phyloP scores from a whole-genome alignment of 2,113 vertebrate genomes.

The Vanacampus margaritifer region DNA sequence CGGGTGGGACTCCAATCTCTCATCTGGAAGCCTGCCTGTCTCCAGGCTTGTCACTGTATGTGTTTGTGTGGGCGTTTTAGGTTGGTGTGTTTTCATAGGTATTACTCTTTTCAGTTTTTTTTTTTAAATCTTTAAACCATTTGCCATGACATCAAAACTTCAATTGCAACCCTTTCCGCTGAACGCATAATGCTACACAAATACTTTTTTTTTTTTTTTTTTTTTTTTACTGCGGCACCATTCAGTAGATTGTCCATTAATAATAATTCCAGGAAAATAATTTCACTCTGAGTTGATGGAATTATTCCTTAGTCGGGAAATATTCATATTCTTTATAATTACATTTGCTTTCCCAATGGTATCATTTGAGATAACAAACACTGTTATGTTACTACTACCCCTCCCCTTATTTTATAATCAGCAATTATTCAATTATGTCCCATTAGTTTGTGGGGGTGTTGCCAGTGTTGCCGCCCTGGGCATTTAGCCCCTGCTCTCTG shows the following conservation, averaged over 20 bases:
- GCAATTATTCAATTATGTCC: conserved; percentile 79
- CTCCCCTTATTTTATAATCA: conserved; percentile 68
- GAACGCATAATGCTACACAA: conserved; percentile 22
- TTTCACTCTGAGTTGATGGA: conserved; percentile 8
- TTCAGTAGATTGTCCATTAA: conserved; percentile 20
- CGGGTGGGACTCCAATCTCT: conserved; percentile 74
- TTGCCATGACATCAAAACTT: conserved; percentile 3
- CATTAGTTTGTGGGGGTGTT: conserved; percentile 66
- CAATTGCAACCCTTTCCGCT: not conserved
- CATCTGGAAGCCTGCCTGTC: conserved; percentile 66
- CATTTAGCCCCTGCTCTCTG: conserved; percentile 70
- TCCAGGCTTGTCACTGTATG: conserved; percentile 44
- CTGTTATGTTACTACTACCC: conserved; percentile 51
- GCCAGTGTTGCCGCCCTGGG: conserved; percentile 61
- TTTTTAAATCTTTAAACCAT: conserved; percentile 6
- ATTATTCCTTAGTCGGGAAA: conserved; percentile 23
- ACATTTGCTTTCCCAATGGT: conserved; percentile 44
- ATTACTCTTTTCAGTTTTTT: conserved; percentile 15
- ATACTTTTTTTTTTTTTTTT: conserved; percentile 4
- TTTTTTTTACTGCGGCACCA: conserved; percentile 4
- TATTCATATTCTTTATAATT: conserved; percentile 27
- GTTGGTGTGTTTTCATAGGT: conserved; percentile 15
- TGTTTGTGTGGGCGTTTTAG: conserved; percentile 31
- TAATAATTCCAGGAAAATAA: conserved; percentile 15
- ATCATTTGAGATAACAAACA: conserved; percentile 59